Evolutionary conservation across 2,113 vertebrate genomes (phyloP), one percentile per base, ranked within the genome.

Genomic region (Ardeotis arabs): DNA sequence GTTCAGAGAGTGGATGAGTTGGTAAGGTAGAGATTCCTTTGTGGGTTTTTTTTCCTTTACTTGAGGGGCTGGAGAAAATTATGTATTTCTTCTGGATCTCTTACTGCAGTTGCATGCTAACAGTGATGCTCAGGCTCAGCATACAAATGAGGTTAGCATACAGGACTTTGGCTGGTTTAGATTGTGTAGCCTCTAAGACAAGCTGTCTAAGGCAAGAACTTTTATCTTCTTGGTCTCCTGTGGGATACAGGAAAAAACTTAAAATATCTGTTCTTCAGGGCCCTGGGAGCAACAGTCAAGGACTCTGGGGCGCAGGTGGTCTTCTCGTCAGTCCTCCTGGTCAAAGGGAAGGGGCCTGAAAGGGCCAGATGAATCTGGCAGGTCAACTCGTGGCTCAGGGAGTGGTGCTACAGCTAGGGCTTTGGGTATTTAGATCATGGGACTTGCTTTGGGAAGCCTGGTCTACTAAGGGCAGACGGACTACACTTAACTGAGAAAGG

Each of bases 91-190:
- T 76, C 69, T 76, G 63, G 63, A 67, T 90, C 60, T 87, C 41
- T 92, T 70, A 80, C 12, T 91, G 73, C 62, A 94, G 69, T 81
- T 95, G 64, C 83, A 79, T 69, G 53, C 60, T 84, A 93, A 53
- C 84, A 87, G 66, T 52, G 72, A 88, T 89, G 56, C 50, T 75
- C 8, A 18, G 69, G 76, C 39, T 94, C 62, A 92, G 66, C 52
- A n/a, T 81, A 56, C 33, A 74, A 59, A 77, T 90, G 68, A 95
- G 60, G 35, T 87, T 85, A 94, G 77, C 63, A 85, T 55, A 58
- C 62, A 94, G 59, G 75, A 47, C 50, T 96, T 49, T 88, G 79
- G 28, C 24, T 85, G 72, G 45, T 79, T 89, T 49, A 84, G 76
- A 47, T 25, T 94, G 37, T 5, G 2, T 52, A 75, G 39, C 29